Evolutionary conservation across 1,140 invertebrate species (phyloP).

Genomic region (Acromyrmex echinatior): DNA sequence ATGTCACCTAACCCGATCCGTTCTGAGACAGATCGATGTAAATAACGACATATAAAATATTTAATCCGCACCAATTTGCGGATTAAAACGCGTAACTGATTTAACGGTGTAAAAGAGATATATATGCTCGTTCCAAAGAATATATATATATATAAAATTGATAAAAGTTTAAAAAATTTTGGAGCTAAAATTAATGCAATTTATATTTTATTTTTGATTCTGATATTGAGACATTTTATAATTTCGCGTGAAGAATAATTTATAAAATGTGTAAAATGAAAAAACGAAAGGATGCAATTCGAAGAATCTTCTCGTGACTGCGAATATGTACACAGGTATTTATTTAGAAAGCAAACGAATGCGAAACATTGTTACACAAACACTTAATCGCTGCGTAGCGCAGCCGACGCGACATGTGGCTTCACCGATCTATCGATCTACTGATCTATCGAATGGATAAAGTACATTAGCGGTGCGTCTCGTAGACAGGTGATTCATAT

Average conservation of each 20-base stretch:
- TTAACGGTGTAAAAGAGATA: too few species aligned
- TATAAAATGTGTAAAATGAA: conserved; percentile 14
- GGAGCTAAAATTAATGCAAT: neutral
- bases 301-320: conserved; percentile 48
- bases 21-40: too few species aligned
- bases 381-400: conserved; percentile 80
- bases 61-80: too few species aligned
- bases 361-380: conserved; percentile 83
- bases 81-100: too few species aligned
- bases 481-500: conserved; percentile 64
- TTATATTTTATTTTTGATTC: neutral
- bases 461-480: conserved; percentile 70
- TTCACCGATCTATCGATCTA: conserved; percentile 67
- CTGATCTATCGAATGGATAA: conserved; percentile 59
- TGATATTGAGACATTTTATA: neutral
- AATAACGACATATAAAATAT: too few species aligned
- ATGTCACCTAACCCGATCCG: too few species aligned
- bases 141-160: too few species aligned
- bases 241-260: conserved; percentile 26
- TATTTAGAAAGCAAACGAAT: conserved; percentile 79
- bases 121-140: too few species aligned
- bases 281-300: conserved; percentile 49
- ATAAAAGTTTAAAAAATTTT: neutral
- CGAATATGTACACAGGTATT: conserved; percentile 78
- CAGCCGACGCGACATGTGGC: conserved; percentile 54